Conservation (phyloP, 1,140 invertebrate species). For the Ceratina calcarata region DNA sequence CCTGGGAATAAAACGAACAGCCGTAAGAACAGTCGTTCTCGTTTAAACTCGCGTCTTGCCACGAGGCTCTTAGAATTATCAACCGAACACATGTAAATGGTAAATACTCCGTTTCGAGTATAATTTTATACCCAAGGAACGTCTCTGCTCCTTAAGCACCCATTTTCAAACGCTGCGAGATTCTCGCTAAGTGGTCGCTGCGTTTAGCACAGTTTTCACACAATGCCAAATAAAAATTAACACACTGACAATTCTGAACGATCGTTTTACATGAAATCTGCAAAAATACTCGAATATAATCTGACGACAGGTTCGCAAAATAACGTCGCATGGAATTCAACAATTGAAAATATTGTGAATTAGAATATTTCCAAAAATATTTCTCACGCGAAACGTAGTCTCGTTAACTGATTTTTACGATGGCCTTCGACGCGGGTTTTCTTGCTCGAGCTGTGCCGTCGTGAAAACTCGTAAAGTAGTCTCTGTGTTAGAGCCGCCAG, state of each 20-base stretch:
- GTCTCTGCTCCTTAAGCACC: too few species aligned
- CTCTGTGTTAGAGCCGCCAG: background rate
- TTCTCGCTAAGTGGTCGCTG: too few species aligned
- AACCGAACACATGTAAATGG: background rate
- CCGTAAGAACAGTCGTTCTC: background rate
- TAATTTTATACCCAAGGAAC: background rate
- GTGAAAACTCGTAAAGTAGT: conserved; percentile 47
- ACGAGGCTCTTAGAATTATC: background rate
- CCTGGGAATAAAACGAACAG: too few species aligned
- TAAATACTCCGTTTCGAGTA: too few species aligned
- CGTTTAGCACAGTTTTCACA: too few species aligned
- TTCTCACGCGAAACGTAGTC: background rate
- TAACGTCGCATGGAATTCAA: too few species aligned
- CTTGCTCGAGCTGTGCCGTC: background rate
- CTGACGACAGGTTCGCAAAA: too few species aligned
- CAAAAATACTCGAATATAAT: too few species aligned
- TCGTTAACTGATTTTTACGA: conserved; percentile 53
- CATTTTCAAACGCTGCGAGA: background rate
- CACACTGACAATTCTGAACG: too few species aligned
- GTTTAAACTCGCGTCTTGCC: background rate
- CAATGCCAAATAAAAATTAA: too few species aligned
- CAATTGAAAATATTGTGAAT: too few species aligned
- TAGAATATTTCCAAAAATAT: background rate
- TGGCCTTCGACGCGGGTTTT: background rate
- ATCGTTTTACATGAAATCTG: too few species aligned